Percentiles rank a stretch among this genome's conserved stretches.
Conservation (phyloP, 2,797 vertebrate species). For the Tragelaphus oryx region DNA sequence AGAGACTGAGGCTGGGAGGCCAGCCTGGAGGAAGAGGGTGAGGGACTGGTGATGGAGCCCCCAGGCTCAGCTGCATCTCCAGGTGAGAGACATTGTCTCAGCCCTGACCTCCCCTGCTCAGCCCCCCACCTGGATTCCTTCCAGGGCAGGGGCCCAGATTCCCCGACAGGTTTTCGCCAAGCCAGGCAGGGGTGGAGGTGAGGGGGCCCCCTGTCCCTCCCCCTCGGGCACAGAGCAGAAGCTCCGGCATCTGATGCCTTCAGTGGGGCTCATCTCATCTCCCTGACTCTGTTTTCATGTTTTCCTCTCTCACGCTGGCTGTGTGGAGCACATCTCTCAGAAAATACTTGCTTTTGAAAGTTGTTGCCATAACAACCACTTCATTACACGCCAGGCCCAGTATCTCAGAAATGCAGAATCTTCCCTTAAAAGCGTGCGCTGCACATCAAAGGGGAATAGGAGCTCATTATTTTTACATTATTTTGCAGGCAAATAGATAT, state of each 20-base stretch:
- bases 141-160: background rate
- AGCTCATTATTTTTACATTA: slow-evolving; percentile 88
- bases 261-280: slow-evolving; percentile 79
- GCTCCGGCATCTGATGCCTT: slow-evolving; percentile 50
- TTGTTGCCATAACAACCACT: slow-evolving; percentile 89
- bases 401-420: slow-evolving; percentile 88
- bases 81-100: background rate
- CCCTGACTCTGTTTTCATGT: slow-evolving; percentile 86
- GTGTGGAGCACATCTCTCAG: slow-evolving; percentile 86
- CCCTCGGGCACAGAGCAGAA: background rate
- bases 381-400: slow-evolving; percentile 85
- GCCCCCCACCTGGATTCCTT: too few species aligned
- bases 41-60: too few species aligned
- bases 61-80: background rate
- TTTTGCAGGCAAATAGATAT: slow-evolving; percentile 86
- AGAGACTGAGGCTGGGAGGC: background rate
- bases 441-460: slow-evolving; percentile 85
- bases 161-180: background rate
- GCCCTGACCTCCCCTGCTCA: background rate
- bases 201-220: background rate
- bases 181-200: background rate
- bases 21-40: background rate
- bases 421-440: slow-evolving; percentile 86
- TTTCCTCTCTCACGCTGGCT: slow-evolving; percentile 84
- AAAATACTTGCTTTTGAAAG: slow-evolving; percentile 89